phyloP scores from a whole-genome alignment of 2,113 vertebrate genomes.

The Eudyptes chrysolophus region DNA sequence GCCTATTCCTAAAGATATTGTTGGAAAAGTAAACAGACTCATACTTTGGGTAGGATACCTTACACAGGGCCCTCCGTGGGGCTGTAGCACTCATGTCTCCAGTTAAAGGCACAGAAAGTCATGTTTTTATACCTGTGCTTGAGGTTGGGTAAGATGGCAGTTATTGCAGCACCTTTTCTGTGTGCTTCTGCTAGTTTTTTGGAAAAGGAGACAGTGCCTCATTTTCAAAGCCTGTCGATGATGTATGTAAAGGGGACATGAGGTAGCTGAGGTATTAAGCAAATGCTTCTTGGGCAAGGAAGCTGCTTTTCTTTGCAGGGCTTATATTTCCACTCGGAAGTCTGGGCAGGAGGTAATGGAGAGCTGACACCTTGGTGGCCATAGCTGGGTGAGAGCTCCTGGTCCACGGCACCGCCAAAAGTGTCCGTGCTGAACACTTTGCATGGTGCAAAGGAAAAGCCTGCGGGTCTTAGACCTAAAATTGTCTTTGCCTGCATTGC shows the following conservation, averaged over 20 bases:
- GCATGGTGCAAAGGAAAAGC: neutral
- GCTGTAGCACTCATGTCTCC: neutral
- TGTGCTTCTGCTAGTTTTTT: neutral
- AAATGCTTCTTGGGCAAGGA: neutral
- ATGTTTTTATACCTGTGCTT: neutral
- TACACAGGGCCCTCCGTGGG: accelerated
- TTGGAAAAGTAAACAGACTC: neutral
- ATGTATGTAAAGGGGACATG: neutral
- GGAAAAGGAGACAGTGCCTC: neutral
- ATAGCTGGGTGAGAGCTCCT: neutral
- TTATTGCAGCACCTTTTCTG: neutral
- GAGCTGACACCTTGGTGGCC: neutral
- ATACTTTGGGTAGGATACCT: neutral
- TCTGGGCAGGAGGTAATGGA: neutral
- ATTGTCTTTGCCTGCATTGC: neutral
- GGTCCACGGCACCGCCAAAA: neutral
- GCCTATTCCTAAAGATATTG: neutral
- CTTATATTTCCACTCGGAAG: neutral
- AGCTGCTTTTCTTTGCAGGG: neutral
- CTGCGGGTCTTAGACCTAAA: neutral
- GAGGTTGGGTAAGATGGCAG: neutral
- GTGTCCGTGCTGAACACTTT: neutral
- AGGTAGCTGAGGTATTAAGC: neutral
- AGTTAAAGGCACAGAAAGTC: neutral
- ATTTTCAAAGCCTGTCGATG: neutral